Evolutionary conservation across 2,113 vertebrate genomes (phyloP), one percentile per base, ranked within the genome.

Genomic region (Anolis sagrei): DNA sequence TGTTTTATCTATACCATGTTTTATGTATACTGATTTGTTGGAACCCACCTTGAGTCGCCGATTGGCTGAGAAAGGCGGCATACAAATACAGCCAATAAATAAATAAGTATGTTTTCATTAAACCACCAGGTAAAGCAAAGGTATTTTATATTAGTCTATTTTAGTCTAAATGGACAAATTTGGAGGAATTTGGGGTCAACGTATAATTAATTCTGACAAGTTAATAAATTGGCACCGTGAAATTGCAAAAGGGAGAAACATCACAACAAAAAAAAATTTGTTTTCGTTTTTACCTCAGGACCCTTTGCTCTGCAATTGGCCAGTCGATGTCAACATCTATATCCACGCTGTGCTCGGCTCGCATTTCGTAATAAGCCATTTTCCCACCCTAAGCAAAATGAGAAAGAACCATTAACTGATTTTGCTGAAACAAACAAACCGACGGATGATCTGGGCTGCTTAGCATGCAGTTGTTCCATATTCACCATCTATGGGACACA

Each of bases 271-370:
- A 66, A 9, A 27, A 74, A 29, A 25, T 1, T 8, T 19, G 49
- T 4, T 66, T 25, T 54, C 39, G 3, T 68, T 27, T 86, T 95
- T 92, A 99, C 98, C 98, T 97, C 91, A 98, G 93, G 0, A 99
- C 98, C 90, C 98, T 97, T 88, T 99, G 99, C 32, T 99, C 98
- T 3, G 99, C 99, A 84, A 99, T 98, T 2, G 99, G 98, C 98
- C 99, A 99, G 76, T 99, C 99, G 58, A 99, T 98, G 90, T 99
- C 99, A 79, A 98, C 95, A 27, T 99, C 98, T 11, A 99, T 99
- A 91, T 99, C 98, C 91, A 99, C 97, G 14, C 98, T 99, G 93
- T 97, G 96, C 89, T 99, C 97, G 0, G 98, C 97, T 18, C 83
- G 66, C 98, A 99, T 99, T 96, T 99, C 99, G 6, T 97, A 99